Conservation (phyloP, 2,888 invertebrate genomes). For the Brachyptera putata region DNA sequence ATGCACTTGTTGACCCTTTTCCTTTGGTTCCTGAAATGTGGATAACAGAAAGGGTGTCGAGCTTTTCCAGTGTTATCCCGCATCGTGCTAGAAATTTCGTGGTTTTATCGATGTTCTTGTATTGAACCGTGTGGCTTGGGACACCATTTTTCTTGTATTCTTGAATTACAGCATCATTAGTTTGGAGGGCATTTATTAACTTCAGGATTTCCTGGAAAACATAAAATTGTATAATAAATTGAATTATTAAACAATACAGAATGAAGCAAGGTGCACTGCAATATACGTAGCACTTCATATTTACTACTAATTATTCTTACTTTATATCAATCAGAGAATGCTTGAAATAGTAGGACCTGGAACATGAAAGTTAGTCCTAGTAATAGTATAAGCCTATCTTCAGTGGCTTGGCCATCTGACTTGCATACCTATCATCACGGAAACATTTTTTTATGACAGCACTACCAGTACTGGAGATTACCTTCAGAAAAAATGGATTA, state of each 20-base stretch:
- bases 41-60: constrained; percentile 77
- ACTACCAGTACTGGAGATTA: too few species aligned
- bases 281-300: too few species aligned
- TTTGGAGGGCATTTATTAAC: constrained; percentile 66
- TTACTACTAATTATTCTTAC: too few species aligned
- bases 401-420: too few species aligned
- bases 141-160: constrained; percentile 41
- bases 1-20: constrained; percentile 93
- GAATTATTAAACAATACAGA: too few species aligned
- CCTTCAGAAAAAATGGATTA: too few species aligned
- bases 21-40: constrained; percentile 98
- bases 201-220: constrained; percentile 61
- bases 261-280: too few species aligned
- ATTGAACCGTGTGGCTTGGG: constrained; percentile 39
- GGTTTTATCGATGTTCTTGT: constrained; percentile 36
- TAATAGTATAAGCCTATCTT: too few species aligned
- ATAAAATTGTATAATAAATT: constrained; percentile 12
- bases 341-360: neutral
- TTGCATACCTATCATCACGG: too few species aligned
- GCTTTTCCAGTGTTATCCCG: constrained; percentile 58
- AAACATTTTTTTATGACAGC: too few species aligned
- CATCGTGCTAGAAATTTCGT: constrained; percentile 56
- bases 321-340: too few species aligned
- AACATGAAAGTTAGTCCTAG: neutral
- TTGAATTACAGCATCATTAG: constrained; percentile 60